phyloP scores from a whole-genome alignment of 1,140 invertebrate genomes.

The Hirudo medicinalis region DNA sequence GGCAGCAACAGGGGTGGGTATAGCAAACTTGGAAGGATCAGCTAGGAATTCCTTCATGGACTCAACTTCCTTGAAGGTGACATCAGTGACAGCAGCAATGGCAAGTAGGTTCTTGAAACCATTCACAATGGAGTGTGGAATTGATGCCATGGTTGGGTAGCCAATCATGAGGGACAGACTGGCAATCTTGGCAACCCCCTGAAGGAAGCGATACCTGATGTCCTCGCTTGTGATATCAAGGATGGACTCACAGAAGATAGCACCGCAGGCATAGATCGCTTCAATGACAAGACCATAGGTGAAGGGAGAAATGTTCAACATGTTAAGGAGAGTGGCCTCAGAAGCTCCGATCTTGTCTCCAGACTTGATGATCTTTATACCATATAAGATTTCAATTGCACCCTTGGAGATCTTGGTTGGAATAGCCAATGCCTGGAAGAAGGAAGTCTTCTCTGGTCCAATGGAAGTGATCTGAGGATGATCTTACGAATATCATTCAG shows the following conservation, averaged over 20 bases:
- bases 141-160: constrained; percentile 90
- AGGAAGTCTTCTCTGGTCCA: constrained; percentile 98
- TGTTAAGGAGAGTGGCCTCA: constrained; percentile 94
- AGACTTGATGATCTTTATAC: constrained; percentile 81
- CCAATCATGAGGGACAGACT: constrained; percentile 82
- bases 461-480: constrained; percentile 97
- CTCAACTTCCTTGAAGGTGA: constrained; percentile 82
- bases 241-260: constrained; percentile 87
- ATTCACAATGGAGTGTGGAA: constrained; percentile 88
- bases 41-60: constrained; percentile 52
- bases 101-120: constrained; percentile 96
- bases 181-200: constrained; percentile 82
- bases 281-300: constrained; percentile 89
- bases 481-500: constrained; percentile 83
- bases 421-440: constrained; percentile 99
- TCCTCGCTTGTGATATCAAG: constrained; percentile 96
- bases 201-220: constrained; percentile 69
- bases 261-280: constrained; percentile 91
- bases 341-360: constrained; percentile 95
- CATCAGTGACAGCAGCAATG: constrained; percentile 83
- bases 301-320: constrained; percentile 99
- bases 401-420: constrained; percentile 99
- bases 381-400: constrained; percentile 99
- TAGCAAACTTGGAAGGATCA: too few species aligned
- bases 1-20: too few species aligned